Evolutionary conservation across 2,797 vertebrate genomes (phyloP).

Genomic region (Sus cebifrons): DNA sequence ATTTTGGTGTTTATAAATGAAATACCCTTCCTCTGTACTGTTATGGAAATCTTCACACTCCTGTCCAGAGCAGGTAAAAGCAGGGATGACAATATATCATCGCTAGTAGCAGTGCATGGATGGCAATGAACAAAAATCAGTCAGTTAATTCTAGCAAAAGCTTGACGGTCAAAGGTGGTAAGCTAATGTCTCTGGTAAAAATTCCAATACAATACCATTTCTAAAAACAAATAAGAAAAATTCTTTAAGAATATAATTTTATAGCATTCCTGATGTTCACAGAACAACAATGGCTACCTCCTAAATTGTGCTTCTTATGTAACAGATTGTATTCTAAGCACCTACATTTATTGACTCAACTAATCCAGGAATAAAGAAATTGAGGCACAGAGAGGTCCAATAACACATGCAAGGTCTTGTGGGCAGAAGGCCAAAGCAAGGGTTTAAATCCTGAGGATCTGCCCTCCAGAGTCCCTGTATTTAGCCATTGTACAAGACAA

Average conservation of each 20-base stretch:
- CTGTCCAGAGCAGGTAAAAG: not conserved
- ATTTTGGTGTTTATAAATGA: not conserved
- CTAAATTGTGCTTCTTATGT: not conserved
- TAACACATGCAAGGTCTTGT: not conserved
- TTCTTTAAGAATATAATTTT: slow-evolving; percentile 12
- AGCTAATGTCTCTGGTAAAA: slow-evolving; percentile 11
- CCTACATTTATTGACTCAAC: not conserved
- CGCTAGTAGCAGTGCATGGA: not conserved
- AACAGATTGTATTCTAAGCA: not conserved
- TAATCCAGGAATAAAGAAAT: not conserved
- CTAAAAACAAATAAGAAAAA: not conserved
- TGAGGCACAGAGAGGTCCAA: not conserved
- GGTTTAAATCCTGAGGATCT: not conserved
- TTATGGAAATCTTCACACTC: not conserved
- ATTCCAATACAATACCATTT: not conserved
- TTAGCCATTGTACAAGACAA: not conserved
- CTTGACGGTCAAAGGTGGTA: not conserved
- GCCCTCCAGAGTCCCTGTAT: not conserved
- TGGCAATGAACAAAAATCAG: not conserved
- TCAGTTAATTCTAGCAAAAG: not conserved
- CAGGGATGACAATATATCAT: not conserved
- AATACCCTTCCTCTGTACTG: not conserved
- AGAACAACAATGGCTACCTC: not conserved
- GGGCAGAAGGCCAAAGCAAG: not conserved
- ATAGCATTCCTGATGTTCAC: not conserved